Base-by-base conservation (phyloP, 2,888 invertebrate genomes). In the Linnaemya tessellans region DNA sequence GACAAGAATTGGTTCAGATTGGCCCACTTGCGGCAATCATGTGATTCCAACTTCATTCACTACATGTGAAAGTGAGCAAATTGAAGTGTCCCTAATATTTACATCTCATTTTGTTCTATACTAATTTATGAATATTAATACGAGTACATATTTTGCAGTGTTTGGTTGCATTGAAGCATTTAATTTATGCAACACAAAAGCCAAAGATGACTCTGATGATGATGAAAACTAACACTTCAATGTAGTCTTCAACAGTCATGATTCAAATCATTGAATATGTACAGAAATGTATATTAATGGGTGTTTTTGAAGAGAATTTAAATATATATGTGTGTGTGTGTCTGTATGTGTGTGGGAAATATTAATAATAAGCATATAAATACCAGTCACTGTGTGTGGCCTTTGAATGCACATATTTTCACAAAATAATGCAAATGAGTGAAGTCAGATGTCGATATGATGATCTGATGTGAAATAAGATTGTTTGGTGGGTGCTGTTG, bases 211-310 rank as follows among this genome's bases (percentile, higher is more conserved):
- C 15, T 15, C 46, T 30, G 43, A 49, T 41, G 70, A 80, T 64
- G 73, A 41, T 46, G 65, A 51, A 80, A 73, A 49, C 65, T 67
- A 73, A 58, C 73, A 73, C 73, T 74, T 74, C 49, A 65, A 67
- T 80, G 25, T 51, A 10, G 62, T 54, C 70, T 77, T 64, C 70
- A 70, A 56, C 60, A 73, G 74, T 74, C 41, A 74, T 68, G 7
- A 73, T 80, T 65, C 51, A 73, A 80, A 60, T 80, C 67, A 75
- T 70, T 56, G 30, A 38, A 77, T 65, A 65, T 70, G 46, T 49
- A 49, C 58, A 38, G 25, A 75, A 75, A 64, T 22, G 46, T 15
- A 51, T 56, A 35, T 30, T 54, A 20, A 13, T n/a, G n/a, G 1
- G 11, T 9, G 15, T 38, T 3, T 30, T 15, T 46, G n/a, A 30